Base-by-base conservation (phyloP, 30 jellyfish, hydroid and myxozoan species). In the Turritopsis rubra region DNA sequence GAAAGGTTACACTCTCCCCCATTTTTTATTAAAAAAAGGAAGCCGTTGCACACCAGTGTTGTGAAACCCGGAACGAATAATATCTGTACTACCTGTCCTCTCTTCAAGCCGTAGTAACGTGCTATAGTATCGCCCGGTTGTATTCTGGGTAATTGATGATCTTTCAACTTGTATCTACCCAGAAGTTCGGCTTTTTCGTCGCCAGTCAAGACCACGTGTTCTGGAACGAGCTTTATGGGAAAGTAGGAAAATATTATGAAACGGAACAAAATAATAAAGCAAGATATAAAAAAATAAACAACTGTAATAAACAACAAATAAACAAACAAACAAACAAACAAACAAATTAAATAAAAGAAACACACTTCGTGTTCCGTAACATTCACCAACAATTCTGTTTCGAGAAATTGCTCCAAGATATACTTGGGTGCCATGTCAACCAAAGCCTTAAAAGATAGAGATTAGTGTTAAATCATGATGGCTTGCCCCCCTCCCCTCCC, bases 81-180 rank as follows among this genome's bases (percentile, higher is more conserved):
- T n/a, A n/a, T n/a, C n/a, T n/a, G n/a, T n/a, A n/a, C n/a, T 80
- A 93, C 99, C 96, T 94, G 97, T 30, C 99, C 99, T 71, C 97
- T 80, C 82, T 88, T 89, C 53, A 89, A 81, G 7, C 99, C 99
- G 85, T 87, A 94, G 76, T 94, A 94, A 79, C 99, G 84, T 24
- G 99, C 99, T 29, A 94, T 96, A 0, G 99, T 96, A 71, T 94
- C 99, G 16, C 97, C 97, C 66, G 83, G 96, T 66, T 94, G 99
- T 68, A 94, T 94, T 70, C 99, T 54, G n/a, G 99, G 99, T 79
- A 94, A 66, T 84, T 89, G 97, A 76, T 89, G 96, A 41, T 94
- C 99, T 83, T 94, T 94, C 85, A 94, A 71, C 41, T 94, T 94
- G 72, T 94, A 94, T 66, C 99, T 79, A 53, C 89, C 96, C 0